Evolutionary conservation across 2,797 vertebrate genomes (phyloP).

Genomic region (Jordanella pulchra): DNA sequence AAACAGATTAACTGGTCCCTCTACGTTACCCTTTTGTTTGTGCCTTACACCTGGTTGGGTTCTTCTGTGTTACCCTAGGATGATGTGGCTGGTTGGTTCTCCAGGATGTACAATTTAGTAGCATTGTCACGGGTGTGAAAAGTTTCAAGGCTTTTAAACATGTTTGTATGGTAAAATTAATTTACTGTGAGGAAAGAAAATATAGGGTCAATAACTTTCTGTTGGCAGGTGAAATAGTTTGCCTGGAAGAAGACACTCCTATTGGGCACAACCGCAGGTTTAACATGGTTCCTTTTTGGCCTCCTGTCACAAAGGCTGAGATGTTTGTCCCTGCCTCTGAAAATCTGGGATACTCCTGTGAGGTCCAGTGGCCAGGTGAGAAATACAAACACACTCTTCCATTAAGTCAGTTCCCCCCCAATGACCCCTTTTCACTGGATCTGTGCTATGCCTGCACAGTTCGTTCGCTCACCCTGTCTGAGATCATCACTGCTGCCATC

Average conservation of each 20-base stretch:
- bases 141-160: neutral
- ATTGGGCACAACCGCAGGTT: constrained; percentile 93
- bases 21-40: too few relatives aligned
- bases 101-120: neutral
- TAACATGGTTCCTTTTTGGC: constrained; percentile 99
- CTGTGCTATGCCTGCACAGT: constrained; percentile 62
- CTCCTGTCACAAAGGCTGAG: constrained; percentile 90
- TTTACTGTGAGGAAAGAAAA: neutral
- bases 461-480: constrained; percentile 82
- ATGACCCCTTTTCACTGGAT: constrained; percentile 9
- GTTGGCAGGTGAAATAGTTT: constrained; percentile 85
- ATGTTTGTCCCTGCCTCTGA: constrained; percentile 92
- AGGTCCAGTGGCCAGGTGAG: constrained; percentile 94
- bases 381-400: neutral
- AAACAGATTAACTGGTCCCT: neutral
- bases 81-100: neutral
- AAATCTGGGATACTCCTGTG: constrained; percentile 91
- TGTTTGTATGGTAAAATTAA: neutral
- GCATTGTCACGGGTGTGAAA: neutral
- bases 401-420: neutral
- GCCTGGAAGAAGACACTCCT: constrained; percentile 91
- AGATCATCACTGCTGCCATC: constrained; percentile 90
- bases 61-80: neutral
- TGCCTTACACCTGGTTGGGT: neutral
- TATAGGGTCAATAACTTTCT: neutral